Conservation (phyloP, 2,797 vertebrate species). For the Hypotaenidia okinawae region DNA sequence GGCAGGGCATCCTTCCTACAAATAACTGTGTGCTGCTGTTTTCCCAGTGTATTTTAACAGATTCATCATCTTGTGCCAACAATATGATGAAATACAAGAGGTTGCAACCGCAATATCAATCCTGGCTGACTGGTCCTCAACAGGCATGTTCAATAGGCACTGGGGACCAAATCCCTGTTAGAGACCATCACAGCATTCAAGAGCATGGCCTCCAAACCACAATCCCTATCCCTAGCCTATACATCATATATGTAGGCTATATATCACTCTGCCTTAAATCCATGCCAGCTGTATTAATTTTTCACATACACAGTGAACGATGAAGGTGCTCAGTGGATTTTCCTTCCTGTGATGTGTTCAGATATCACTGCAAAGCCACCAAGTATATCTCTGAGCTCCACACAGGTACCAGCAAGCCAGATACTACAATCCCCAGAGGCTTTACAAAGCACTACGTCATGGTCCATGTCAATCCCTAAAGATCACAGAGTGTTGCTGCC, state of each 20-base stretch:
- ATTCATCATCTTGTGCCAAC: background rate
- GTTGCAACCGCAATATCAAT: background rate
- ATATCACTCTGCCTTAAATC: background rate
- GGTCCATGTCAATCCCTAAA: background rate
- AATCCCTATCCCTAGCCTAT: background rate
- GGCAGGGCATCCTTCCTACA: background rate
- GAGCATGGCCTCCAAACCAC: background rate
- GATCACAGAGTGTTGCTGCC: background rate
- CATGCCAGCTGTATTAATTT: background rate
- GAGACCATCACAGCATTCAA: accelerated
- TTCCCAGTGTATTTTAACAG: background rate
- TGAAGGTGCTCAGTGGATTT: background rate
- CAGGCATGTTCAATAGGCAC: accelerated
- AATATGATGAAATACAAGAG: background rate
- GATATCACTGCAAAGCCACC: background rate
- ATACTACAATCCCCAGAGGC: background rate
- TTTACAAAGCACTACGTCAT: background rate
- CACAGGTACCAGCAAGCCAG: background rate
- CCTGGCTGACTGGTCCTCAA: too few species aligned
- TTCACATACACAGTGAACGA: accelerated
- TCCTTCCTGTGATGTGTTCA: background rate
- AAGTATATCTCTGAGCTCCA: background rate
- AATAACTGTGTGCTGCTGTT: background rate
- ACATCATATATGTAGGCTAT: background rate
- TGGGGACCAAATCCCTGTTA: background rate